phyloP scores from a whole-genome alignment of 30 jellyfish, hydroid and myxozoan species.

The Catostylus mosaicus region DNA sequence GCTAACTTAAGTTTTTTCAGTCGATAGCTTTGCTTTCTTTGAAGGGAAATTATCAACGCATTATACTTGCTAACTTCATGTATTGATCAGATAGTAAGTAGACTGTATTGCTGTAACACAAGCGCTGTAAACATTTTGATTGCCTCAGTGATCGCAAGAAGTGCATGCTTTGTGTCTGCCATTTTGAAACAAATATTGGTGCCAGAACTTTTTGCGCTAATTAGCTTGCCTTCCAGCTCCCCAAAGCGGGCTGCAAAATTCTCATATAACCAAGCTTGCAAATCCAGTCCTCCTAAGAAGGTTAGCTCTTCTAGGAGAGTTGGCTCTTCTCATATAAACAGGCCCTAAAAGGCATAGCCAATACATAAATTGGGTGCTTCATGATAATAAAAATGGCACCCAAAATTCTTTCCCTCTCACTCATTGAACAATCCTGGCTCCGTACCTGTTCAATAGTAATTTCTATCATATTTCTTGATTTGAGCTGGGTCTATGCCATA shows the following conservation, averaged over 20 bases:
- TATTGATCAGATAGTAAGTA: slow-evolving; percentile 22
- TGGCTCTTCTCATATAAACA: slow-evolving; percentile 58
- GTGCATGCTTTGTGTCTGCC: slow-evolving; percentile 52
- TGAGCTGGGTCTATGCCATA: too few relatives aligned
- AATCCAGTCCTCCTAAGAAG: slow-evolving; percentile 47
- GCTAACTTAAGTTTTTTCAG: slow-evolving; percentile 23
- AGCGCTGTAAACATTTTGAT: slow-evolving; percentile 53
- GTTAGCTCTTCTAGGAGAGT: slow-evolving; percentile 63
- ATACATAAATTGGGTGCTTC: not conserved
- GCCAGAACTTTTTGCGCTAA: slow-evolving; percentile 31
- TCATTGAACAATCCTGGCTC: too few relatives aligned
- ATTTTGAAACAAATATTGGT: slow-evolving; percentile 40
- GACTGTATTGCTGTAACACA: slow-evolving; percentile 58
- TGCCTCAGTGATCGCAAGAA: slow-evolving; percentile 42
- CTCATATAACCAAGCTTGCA: slow-evolving; percentile 41
- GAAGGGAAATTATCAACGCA: slow-evolving; percentile 23
- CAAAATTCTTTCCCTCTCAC: too few relatives aligned
- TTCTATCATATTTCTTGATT: too few relatives aligned
- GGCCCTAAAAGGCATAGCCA: slow-evolving; percentile 14
- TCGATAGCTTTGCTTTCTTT: slow-evolving; percentile 38
- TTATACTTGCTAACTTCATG: slow-evolving; percentile 25
- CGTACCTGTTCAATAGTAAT: too few relatives aligned
- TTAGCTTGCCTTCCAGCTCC: not conserved
- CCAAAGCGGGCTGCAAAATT: slow-evolving; percentile 74
- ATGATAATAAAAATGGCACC: too few relatives aligned